These are phyloP conservation scores for Eutrigla gurnardus DNA, from an alignment of 2,797 vertebrate species.

Conservation along the genomic window DNA sequence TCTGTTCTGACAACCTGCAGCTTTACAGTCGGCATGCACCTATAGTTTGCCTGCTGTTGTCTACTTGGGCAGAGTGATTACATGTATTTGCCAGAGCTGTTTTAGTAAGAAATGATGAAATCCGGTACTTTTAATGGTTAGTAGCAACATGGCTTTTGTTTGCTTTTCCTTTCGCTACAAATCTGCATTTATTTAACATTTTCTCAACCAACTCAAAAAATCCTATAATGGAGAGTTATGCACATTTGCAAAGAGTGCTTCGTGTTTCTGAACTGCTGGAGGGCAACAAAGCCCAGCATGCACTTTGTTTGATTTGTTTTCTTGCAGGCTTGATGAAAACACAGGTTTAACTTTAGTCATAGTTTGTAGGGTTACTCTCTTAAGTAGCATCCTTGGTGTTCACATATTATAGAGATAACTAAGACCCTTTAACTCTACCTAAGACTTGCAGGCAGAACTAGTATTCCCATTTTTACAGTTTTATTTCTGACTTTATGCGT, in stretches of 20 bases:
- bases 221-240: not conserved
- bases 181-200: slow-evolving; percentile 32
- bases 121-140: not conserved
- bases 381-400: not conserved
- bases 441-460: not conserved
- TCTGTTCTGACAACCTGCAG: slow-evolving; percentile 59
- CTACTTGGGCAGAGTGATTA: slow-evolving; percentile 3
- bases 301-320: slow-evolving; percentile 24
- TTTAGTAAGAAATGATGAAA: not conserved
- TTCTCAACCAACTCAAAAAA: not conserved
- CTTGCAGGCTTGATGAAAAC: slow-evolving; percentile 12
- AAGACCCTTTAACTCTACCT: not conserved
- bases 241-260: slow-evolving; percentile 38
- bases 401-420: not conserved
- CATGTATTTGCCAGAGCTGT: slow-evolving; percentile 21
- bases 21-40: slow-evolving; percentile 79
- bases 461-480: too few relatives aligned
- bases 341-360: slow-evolving; percentile 4
- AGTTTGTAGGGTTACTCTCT: slow-evolving; percentile 18
- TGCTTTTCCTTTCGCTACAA: slow-evolving; percentile 36
- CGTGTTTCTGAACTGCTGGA: slow-evolving; percentile 13
- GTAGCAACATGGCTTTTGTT: slow-evolving; percentile 15
- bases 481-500: too few relatives aligned
- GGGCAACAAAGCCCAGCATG: slow-evolving; percentile 17
- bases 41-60: slow-evolving; percentile 49